Evolutionary conservation across 1,140 invertebrate genomes (phyloP).

Genomic region (Monochamus saltuarius): DNA sequence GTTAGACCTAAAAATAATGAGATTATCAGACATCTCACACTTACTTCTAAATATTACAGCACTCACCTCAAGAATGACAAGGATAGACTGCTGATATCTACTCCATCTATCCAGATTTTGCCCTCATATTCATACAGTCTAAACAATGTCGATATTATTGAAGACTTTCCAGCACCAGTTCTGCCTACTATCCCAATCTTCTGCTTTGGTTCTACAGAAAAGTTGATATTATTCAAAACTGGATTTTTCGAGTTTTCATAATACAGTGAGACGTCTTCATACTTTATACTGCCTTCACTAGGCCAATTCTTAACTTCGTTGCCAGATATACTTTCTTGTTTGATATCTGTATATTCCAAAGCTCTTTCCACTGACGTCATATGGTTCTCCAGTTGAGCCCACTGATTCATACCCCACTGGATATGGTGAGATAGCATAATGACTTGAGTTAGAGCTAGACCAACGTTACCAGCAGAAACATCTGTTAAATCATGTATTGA

Average conservation of each 20-base stretch:
- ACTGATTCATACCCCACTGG: conserved; percentile 66
- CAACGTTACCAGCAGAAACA: conserved; percentile 56
- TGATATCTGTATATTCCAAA: conserved; percentile 70
- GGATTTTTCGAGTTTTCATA: conserved; percentile 68
- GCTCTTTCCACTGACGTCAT: conserved; percentile 81
- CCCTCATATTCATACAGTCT: conserved; percentile 1
- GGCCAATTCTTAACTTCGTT: conserved; percentile 63
- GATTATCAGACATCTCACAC: conserved; percentile 44
- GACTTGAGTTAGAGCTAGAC: conserved; percentile 62
- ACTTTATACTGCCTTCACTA: conserved; percentile 65
- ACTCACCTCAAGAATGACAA: too few relatives aligned
- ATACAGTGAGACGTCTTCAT: conserved; percentile 64
- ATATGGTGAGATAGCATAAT: conserved; percentile 43
- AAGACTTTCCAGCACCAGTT: conserved; percentile 71
- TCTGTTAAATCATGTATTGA: conserved; percentile 16
- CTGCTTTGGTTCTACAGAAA: conserved; percentile 61
- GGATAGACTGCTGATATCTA: conserved; percentile 3
- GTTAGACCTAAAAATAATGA: conserved; percentile 65
- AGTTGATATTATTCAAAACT: conserved; percentile 74
- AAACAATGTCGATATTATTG: conserved; percentile 64
- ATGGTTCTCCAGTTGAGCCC: conserved; percentile 75
- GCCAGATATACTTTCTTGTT: conserved; percentile 64
- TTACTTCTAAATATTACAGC: too few relatives aligned
- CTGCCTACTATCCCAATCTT: conserved; percentile 75
- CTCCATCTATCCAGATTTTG: conserved; percentile 8